Conservation (phyloP, 1,140 invertebrate genomes). For the Drosophila willistoni region DNA sequence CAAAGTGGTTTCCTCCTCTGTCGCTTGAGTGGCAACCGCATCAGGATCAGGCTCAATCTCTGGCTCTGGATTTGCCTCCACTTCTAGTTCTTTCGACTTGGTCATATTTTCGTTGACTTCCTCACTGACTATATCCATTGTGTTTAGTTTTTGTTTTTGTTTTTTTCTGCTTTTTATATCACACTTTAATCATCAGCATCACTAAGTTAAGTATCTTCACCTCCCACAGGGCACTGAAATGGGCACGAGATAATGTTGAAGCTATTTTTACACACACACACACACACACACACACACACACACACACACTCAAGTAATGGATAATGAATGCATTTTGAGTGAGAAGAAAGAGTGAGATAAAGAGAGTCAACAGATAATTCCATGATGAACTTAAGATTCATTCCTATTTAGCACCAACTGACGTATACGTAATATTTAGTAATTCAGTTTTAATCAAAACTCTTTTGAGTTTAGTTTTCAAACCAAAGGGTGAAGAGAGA, state of each 20-base stretch:
- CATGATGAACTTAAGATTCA: too few relatives aligned
- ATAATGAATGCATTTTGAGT: background rate
- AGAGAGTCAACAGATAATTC: background rate
- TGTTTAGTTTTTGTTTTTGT: constrained; percentile 17
- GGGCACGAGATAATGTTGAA: constrained; percentile 11
- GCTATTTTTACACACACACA: constrained; percentile 19
- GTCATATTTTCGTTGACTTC: constrained; percentile 5
- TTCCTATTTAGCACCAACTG: too few relatives aligned
- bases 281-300: constrained; percentile 12
- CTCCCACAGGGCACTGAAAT: constrained; percentile 18
- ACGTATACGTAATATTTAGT: too few relatives aligned
- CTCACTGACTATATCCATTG: constrained; percentile 35
- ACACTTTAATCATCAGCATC: background rate
- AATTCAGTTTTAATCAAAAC: too few relatives aligned
- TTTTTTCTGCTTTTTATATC: background rate
- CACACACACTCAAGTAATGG: background rate
- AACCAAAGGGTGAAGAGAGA: too few relatives aligned
- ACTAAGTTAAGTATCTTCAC: background rate
- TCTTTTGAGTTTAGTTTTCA: too few relatives aligned
- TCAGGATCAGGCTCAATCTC: background rate
- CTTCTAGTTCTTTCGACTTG: background rate
- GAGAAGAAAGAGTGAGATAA: background rate
- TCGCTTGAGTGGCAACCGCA: background rate
- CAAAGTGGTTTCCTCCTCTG: constrained; percentile 25
- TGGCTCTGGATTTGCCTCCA: background rate